Percentiles rank a stretch among this genome's conserved stretches.
Evolutionary conservation across 2,113 vertebrate genomes (phyloP).

Genomic region (Sula dactylatra): DNA sequence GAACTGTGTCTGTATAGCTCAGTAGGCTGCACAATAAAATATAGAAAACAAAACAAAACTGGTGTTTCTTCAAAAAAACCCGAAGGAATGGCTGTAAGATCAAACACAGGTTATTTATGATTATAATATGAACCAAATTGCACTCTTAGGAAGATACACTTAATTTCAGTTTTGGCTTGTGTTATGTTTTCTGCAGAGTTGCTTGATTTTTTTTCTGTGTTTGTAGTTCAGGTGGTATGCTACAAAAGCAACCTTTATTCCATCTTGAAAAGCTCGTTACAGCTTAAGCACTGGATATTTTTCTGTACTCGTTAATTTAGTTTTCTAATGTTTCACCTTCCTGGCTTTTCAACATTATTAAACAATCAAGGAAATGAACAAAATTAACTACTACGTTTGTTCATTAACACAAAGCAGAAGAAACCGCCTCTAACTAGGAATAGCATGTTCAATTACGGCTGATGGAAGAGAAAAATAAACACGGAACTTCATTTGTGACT

Average conservation of each 20-base stretch:
- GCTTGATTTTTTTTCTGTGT: background rate
- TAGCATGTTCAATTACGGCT: background rate
- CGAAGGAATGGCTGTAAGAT: background rate
- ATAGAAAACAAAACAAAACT: background rate
- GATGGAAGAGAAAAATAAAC: background rate
- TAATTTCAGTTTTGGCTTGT: background rate
- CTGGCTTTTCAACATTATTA: background rate
- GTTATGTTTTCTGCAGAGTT: background rate
- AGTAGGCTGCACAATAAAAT: background rate
- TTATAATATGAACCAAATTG: background rate
- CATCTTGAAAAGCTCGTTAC: background rate
- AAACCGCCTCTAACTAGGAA: background rate
- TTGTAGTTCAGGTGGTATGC: background rate
- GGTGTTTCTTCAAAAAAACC: background rate
- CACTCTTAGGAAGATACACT: background rate
- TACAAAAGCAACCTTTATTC: background rate
- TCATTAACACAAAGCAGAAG: background rate
- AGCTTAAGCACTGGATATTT: background rate
- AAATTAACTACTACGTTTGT: background rate
- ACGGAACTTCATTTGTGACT: fast-evolving
- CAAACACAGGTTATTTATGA: background rate
- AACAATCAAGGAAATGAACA: background rate
- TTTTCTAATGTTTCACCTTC: background rate
- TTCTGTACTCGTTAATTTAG: background rate
- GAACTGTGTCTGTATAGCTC: background rate